A percentile compares a stretch with the other conserved stretches of the same genome.
phyloP scores from a whole-genome alignment of 1,140 invertebrate species.

The Meloidogyne exigua region DNA sequence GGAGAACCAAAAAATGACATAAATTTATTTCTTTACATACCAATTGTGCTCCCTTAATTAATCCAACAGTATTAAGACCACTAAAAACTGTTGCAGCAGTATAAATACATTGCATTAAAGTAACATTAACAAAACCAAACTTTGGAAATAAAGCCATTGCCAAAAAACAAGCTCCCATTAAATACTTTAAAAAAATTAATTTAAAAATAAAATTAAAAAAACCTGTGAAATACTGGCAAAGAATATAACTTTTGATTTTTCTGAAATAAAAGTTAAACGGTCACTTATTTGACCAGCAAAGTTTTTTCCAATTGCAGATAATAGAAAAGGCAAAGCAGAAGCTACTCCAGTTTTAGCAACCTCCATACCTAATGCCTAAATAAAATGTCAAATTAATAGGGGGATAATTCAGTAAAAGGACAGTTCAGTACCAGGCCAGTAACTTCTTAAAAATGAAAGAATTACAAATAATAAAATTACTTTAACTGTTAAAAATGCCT shows the following conservation, averaged over 20 bases:
- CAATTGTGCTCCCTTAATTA: constrained; percentile 15
- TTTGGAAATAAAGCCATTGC: constrained; percentile 16
- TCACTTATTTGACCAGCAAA: constrained; percentile 23
- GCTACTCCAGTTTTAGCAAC: constrained; percentile 32
- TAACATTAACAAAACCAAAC: neutral
- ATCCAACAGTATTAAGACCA: constrained; percentile 16
- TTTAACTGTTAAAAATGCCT: no score
- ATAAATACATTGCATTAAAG: constrained; percentile 14
- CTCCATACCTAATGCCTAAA: constrained; percentile 21
- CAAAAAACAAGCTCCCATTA: constrained; percentile 10
- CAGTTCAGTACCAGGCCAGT: no score
- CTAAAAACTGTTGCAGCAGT: constrained; percentile 12
- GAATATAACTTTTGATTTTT: constrained; percentile 13
- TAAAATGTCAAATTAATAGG: neutral
- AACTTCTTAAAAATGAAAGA: no score
- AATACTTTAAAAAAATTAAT: neutral
- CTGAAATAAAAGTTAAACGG: constrained; percentile 10
- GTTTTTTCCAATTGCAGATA: constrained; percentile 26
- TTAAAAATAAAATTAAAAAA: neutral
- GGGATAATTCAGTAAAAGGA: no score
- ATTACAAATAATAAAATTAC: no score
- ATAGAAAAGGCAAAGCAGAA: constrained; percentile 28
- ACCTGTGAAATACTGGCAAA: constrained; percentile 30
- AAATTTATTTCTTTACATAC: neutral
- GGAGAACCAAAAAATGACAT: no score